Evolutionary conservation across 2,888 invertebrate species (phyloP).

Genomic region (Eugnorisma glareosa): DNA sequence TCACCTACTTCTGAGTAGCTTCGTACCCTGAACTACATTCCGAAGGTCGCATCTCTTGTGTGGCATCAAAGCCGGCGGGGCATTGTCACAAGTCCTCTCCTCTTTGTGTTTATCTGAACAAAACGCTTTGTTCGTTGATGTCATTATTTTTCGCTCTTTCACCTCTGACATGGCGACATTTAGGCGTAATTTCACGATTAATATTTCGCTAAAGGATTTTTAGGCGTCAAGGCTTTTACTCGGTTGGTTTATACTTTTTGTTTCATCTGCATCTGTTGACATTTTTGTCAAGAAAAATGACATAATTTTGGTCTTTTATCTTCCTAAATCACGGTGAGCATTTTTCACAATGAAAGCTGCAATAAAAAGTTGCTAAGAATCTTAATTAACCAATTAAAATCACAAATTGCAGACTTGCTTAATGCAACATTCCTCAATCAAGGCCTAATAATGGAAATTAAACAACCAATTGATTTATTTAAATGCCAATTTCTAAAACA

Average conservation of each 20-base stretch:
- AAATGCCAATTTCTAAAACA: slow-evolving; percentile 37
- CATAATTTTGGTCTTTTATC: not conserved
- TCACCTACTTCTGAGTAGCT: slow-evolving; percentile 16
- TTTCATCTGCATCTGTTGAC: not conserved
- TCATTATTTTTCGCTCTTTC: slow-evolving; percentile 59
- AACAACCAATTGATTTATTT: slow-evolving; percentile 21
- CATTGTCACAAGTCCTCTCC: slow-evolving; percentile 44
- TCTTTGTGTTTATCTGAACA: slow-evolving; percentile 48
- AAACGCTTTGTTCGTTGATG: slow-evolving; percentile 59
- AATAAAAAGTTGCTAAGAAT: not conserved
- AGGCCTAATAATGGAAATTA: slow-evolving; percentile 15
- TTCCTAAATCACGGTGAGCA: not conserved
- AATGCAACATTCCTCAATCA: not conserved
- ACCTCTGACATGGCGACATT: slow-evolving; percentile 16
- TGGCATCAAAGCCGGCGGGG: slow-evolving; percentile 42
- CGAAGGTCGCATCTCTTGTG: slow-evolving; percentile 49
- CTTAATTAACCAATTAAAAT: slow-evolving; percentile 1
- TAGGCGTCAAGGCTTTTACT: not conserved
- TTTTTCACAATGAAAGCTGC: not conserved
- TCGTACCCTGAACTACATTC: slow-evolving; percentile 45
- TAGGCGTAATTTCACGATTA: slow-evolving; percentile 16
- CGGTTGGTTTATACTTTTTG: slow-evolving; percentile 9
- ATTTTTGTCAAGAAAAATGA: not conserved
- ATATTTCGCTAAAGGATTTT: slow-evolving; percentile 11
- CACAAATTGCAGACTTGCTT: not conserved